A percentile compares a stretch with the other conserved stretches of the same genome.
These are phyloP conservation scores for Anas platyrhynchos DNA, from an alignment of 2,113 vertebrate genomes.

Conservation along the genomic window DNA sequence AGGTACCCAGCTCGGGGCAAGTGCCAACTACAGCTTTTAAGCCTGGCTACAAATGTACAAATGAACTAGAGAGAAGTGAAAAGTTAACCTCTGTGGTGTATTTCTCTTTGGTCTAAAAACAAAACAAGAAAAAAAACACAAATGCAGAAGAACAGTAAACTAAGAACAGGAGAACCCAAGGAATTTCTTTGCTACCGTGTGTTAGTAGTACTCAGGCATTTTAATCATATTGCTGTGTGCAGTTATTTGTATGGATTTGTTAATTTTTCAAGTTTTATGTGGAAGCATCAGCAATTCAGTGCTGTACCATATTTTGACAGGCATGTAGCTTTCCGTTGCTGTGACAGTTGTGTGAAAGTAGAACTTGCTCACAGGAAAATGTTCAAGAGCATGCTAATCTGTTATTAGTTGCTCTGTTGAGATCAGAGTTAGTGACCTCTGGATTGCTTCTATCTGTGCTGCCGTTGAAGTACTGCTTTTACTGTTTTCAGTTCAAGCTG, in stretches of 20 bases:
- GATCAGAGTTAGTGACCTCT: background rate
- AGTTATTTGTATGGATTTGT: background rate
- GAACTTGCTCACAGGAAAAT: background rate
- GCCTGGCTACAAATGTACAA: background rate
- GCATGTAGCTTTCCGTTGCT: background rate
- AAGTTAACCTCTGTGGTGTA: background rate
- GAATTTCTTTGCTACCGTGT: rapidly evolving
- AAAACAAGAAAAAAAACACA: background rate
- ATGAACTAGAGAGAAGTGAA: background rate
- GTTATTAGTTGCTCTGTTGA: background rate
- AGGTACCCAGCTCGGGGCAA: background rate
- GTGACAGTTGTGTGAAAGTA: background rate
- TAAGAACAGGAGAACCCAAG: background rate
- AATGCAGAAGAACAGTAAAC: background rate
- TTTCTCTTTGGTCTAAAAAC: background rate
- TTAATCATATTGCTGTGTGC: background rate
- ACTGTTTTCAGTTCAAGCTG: background rate
- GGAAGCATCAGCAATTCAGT: background rate
- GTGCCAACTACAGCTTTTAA: background rate
- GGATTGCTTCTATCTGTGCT: background rate
- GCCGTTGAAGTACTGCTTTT: background rate
- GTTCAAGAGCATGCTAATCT: background rate
- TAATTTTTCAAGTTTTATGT: background rate
- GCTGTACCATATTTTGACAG: background rate
- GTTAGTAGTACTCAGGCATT: background rate